A percentile compares a stretch with the other conserved stretches of the same genome.
Conservation (phyloP, 2,113 vertebrate genomes). For the Catharus minimus region DNA sequence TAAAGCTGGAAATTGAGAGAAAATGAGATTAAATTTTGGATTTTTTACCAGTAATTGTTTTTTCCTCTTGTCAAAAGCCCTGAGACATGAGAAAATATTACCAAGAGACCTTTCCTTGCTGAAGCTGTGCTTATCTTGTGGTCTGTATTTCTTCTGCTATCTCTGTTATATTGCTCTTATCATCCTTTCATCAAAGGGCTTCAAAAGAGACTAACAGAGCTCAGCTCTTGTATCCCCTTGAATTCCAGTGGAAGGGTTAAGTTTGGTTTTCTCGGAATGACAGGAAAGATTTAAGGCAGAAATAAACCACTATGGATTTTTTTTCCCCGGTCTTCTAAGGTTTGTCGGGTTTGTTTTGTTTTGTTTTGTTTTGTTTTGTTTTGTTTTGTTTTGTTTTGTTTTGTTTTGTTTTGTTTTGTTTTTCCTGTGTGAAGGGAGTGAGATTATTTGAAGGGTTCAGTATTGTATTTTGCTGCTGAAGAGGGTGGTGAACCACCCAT, state of each 20-base stretch:
- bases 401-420: too few relatives aligned
- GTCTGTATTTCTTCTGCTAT: background rate
- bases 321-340: background rate
- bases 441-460: background rate
- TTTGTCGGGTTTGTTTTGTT: background rate
- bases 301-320: background rate
- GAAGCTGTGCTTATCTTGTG: background rate
- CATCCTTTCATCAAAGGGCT: background rate
- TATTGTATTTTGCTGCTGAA: background rate
- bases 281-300: background rate
- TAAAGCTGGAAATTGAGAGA: background rate
- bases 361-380: background rate
- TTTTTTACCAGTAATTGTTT: background rate
- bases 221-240: background rate
- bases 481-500: rapidly evolving
- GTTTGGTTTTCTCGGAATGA: background rate
- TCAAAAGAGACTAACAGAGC: conserved; percentile 5
- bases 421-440: rapidly evolving
- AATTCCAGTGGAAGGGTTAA: background rate
- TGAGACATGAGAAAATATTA: background rate
- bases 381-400: background rate
- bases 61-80: background rate
- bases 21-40: background rate
- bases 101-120: background rate
- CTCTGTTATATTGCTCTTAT: background rate